A percentile compares a stretch with the other conserved stretches of the same genome.
phyloP scores from a whole-genome alignment of 2,113 vertebrate species.

The Leucosticte australis region DNA sequence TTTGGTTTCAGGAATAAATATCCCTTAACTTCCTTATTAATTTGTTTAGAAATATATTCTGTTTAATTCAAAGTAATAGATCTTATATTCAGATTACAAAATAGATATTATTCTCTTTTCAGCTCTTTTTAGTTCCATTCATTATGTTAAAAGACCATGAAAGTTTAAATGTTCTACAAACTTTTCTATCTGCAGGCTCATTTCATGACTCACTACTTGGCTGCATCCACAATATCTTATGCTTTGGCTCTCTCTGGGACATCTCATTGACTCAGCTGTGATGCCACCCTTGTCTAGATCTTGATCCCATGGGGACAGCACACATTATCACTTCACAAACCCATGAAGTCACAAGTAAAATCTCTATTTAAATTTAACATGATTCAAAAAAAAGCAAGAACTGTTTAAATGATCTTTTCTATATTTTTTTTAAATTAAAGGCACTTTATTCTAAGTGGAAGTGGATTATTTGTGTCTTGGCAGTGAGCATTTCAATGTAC shows the following conservation, averaged over 20 bases:
- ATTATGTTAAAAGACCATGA: not conserved
- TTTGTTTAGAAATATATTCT: not conserved
- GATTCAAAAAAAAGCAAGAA: not conserved
- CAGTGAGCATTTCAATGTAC: not conserved
- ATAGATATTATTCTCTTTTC: not conserved
- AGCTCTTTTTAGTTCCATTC: not conserved
- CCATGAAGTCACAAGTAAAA: not conserved
- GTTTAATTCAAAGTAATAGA: not conserved
- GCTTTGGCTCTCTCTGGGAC: not conserved
- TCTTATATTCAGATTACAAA: not conserved
- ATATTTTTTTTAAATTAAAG: not conserved
- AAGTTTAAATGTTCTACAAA: not conserved
- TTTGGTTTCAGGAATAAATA: not conserved
- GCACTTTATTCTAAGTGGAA: not conserved
- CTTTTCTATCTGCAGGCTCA: not conserved
- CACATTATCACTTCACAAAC: not conserved
- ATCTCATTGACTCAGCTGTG: not conserved
- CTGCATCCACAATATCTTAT: not conserved
- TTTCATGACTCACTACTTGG: not conserved
- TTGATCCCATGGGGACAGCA: not conserved
- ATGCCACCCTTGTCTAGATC: not conserved
- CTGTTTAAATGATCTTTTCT: not conserved
- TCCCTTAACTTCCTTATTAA: not conserved
- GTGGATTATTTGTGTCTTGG: not conserved
- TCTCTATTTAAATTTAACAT: not conserved